Conservation (phyloP, 2,797 vertebrate genomes). For the Parauchenoglanis ngamensis region DNA sequence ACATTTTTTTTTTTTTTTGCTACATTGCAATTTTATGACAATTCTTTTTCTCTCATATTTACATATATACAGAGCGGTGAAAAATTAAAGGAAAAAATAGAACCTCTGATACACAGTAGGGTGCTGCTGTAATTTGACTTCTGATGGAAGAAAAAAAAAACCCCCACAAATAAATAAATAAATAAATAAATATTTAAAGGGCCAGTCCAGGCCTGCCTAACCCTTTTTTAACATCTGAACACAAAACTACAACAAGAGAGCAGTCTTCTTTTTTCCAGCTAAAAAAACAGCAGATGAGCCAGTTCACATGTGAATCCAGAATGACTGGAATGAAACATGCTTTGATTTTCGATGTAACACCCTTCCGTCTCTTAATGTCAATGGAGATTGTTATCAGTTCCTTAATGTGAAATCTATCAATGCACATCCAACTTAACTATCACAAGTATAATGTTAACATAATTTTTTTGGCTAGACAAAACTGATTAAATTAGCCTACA, state of each 20-base stretch:
- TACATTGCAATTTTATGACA: neutral
- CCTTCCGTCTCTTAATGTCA: too few species aligned
- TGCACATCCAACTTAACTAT: too few species aligned
- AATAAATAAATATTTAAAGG: too few species aligned
- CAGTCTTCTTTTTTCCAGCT: too few species aligned
- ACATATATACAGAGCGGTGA: neutral
- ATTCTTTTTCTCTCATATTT: neutral
- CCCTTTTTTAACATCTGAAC: too few species aligned
- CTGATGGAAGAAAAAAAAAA: neutral
- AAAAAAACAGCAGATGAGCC: too few species aligned
- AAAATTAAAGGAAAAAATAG: neutral
- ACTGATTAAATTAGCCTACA: neutral
- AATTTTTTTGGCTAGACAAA: neutral
- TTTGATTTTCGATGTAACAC: too few species aligned
- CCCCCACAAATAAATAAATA: too few species aligned
- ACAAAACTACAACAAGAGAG: too few species aligned
- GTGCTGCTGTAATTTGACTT: neutral
- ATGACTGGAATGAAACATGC: too few species aligned
- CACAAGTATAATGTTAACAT: neutral
- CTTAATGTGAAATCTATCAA: neutral
- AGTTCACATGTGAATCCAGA: too few species aligned
- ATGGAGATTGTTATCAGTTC: neutral
- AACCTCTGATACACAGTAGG: neutral
- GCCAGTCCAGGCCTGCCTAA: too few species aligned
- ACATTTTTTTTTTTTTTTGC: neutral